Base-by-base conservation (phyloP, 2,888 invertebrate species). In the Elmis aenea region DNA sequence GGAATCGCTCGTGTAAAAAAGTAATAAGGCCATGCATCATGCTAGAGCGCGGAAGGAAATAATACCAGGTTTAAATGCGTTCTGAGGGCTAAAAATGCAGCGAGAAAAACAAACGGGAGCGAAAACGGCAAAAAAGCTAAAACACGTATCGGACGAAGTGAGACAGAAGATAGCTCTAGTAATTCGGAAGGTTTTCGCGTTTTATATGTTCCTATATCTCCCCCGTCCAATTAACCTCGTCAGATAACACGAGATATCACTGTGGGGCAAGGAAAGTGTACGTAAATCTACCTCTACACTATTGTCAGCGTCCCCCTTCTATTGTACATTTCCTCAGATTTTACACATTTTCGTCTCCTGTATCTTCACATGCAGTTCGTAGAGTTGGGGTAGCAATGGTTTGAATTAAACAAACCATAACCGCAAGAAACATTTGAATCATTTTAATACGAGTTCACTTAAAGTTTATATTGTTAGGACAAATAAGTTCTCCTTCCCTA, bases 191-290 rank as follows among this genome's bases (percentile, higher is more conserved):
- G 28, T 35, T 30, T 36, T 40, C 33, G 31, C 35, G 36, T 40
- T 41, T 41, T 41, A 41, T 41, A 30, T 37, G 41, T 41, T 41
- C 38, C 33, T 45, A 26, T 40, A 34, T 37, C 33, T 38, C 44
- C 44, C 40, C 36, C 36, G 44, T 45, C 37, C 41, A 45, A 45
- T 45, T 45, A 45, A 38, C 40, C 33, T 31, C 41, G 44, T 40
- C 37, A 41, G 44, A 44, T 44, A 44, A 44, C 40, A 37, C 33
- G 30, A 30, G 42, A 41, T n/a, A n/a, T 41, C 31, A 32, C 31
- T 27, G 32, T 26, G 18, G 33, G 32, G 23, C 21, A 33, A 28
- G 41, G 28, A 41, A 35, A 41, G n/a, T 41, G 30, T 36, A 35
- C 31, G 27, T 27, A 26, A 13, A 34, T 25, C 31, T 27, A 23